Base-by-base conservation (phyloP, 2,888 invertebrate species). In the Octodonta nipae region DNA sequence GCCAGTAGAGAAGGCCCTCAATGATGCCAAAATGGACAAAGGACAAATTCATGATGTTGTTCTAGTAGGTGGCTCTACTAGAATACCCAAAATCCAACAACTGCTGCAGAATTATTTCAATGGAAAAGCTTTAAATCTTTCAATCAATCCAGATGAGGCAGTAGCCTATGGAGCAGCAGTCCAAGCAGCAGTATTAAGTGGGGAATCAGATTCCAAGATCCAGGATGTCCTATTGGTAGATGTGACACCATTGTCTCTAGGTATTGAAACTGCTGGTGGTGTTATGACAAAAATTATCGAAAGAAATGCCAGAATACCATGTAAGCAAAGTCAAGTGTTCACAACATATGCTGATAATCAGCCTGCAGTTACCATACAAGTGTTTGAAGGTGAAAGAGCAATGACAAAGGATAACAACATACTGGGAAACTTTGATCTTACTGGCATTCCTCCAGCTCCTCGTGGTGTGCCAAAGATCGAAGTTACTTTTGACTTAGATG, bases 391-490 rank as follows among this genome's bases (percentile, higher is more conserved):
- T 15, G 82, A 83, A 60, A 66, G 85, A 20, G 75, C 78, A 10
- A 77, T 82, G 79, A 81, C 81, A n/a, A 79, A 77, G 55, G 79
- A 81, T 60, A 82, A 82, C 64, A 78, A 82, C 54, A 54, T 72
- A 4, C 58, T 78, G 34, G 75, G 75, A 20, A 72, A 66, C 4
- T 75, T 76, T 52, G 73, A 75, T 46, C 54, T 75, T 40, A 71
- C 71, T 7, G 79, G 79, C 22, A 77, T 79, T 13, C 74, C 77
- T 7, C 75, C 76, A 1, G 77, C 77, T n/a, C 76, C 77, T 0
- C 63, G 76, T 26, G 77, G 77, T 7, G 70, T 75, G 1, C 77
- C 77, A 0, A 72, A 77, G 52, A 73, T 78, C 44, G 75, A 75
- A 41, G 77, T 78, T 14, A 77, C 78, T 25, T 80, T 80, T 52